These are phyloP conservation scores for Druon quercuslanigerum DNA, from an alignment of 1,140 invertebrate genomes.

Conservation along the genomic window DNA sequence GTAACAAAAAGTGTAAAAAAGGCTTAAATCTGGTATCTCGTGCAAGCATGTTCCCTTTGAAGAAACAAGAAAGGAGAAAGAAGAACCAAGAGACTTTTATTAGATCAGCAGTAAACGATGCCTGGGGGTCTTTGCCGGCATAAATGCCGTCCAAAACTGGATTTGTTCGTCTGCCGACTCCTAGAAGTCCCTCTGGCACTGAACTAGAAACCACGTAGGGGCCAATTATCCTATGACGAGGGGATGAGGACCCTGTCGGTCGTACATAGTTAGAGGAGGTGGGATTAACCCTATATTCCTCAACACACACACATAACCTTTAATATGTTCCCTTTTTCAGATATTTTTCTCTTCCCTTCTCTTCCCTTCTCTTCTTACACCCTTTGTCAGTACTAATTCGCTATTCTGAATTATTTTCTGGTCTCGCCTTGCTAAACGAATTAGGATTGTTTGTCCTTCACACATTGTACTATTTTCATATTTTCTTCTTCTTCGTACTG, in stretches of 20 bases:
- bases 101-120: constrained; percentile 30
- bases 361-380: too few species aligned
- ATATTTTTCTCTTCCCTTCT: too few species aligned
- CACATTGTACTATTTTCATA: too few species aligned
- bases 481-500: too few species aligned
- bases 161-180: constrained; percentile 27
- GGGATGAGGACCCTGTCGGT: constrained; percentile 23
- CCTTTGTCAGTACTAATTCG: too few species aligned
- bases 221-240: constrained; percentile 24
- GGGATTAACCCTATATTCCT: constrained; percentile 17
- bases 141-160: constrained; percentile 31
- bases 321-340: too few species aligned
- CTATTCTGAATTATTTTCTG: too few species aligned
- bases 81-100: neutral
- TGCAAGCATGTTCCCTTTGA: neutral
- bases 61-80: neutral
- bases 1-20: neutral
- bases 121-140: constrained; percentile 24
- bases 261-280: neutral
- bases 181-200: constrained; percentile 28
- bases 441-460: too few species aligned
- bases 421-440: too few species aligned
- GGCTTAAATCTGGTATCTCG: neutral
- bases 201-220: constrained; percentile 28
- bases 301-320: too few species aligned